A percentile compares a stretch with the other conserved stretches of the same genome.
Conservation (phyloP, 2,888 invertebrate genomes). For the Rhagonycha fulva region DNA sequence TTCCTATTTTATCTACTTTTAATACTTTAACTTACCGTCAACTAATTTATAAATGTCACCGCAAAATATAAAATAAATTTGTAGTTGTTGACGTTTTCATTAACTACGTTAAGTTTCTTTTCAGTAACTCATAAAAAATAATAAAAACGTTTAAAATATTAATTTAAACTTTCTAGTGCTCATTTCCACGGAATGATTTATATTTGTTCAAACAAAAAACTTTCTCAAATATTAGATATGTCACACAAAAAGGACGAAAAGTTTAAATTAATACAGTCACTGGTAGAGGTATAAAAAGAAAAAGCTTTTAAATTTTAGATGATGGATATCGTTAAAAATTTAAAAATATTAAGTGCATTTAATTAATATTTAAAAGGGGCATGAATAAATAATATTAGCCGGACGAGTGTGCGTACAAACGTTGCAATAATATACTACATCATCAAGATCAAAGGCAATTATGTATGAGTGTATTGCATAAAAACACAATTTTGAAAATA, state of each 20-base stretch:
- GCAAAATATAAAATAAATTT: slow-evolving; percentile 23
- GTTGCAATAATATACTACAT: neutral
- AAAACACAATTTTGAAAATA: neutral
- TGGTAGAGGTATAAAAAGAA: neutral
- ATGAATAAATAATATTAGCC: neutral
- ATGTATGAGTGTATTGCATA: neutral
- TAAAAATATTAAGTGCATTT: neutral
- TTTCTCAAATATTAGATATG: slow-evolving; percentile 5
- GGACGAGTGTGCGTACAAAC: neutral
- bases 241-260: slow-evolving; percentile 6
- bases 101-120: neutral
- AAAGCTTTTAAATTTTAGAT: slow-evolving; percentile 2
- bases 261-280: slow-evolving; percentile 10
- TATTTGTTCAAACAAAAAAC: slow-evolving; percentile 3
- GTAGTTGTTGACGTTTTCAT: slow-evolving; percentile 7
- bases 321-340: slow-evolving; percentile 3
- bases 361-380: neutral
- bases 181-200: neutral
- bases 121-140: neutral
- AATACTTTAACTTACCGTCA: slow-evolving; percentile 34
- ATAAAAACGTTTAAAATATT: neutral
- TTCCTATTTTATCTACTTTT: slow-evolving; percentile 37
- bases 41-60: slow-evolving; percentile 30
- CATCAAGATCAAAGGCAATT: neutral
- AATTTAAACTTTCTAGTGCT: neutral